Evolutionary conservation across 2,797 vertebrate genomes (phyloP).

Genomic region (Macrochelys suwanniensis): DNA sequence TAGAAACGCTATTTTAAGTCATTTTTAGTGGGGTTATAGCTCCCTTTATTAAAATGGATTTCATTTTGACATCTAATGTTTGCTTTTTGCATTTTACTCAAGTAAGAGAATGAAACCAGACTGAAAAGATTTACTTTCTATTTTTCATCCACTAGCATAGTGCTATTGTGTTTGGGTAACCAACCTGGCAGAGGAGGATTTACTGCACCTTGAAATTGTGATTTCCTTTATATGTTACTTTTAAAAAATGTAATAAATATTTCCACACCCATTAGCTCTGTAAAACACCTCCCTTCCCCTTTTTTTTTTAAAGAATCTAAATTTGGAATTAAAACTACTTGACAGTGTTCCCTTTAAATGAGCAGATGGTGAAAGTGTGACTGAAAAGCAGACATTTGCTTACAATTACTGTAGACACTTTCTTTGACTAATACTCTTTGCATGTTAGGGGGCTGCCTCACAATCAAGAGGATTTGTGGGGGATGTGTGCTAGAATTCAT

Average conservation of each 20-base stretch:
- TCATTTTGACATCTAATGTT: not conserved
- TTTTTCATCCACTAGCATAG: not conserved
- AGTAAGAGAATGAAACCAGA: not conserved
- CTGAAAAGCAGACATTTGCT: slow-evolving; percentile 29
- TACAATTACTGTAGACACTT: not conserved
- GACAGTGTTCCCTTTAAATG: not conserved
- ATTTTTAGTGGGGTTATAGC: slow-evolving; percentile 11
- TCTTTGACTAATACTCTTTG: not conserved
- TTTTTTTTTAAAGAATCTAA: not conserved
- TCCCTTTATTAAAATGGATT: slow-evolving; percentile 8
- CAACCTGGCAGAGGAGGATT: slow-evolving; percentile 11
- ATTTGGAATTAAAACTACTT: not conserved
- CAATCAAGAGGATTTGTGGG: not conserved
- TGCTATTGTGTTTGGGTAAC: slow-evolving; percentile 22
- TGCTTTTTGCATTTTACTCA: not conserved
- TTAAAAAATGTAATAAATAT: slow-evolving; percentile 23
- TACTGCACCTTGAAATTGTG: slow-evolving; percentile 7
- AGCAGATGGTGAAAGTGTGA: not conserved
- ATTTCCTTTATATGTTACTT: slow-evolving; percentile 22
- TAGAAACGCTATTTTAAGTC: slow-evolving; percentile 38
- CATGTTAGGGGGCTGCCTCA: slow-evolving; percentile 17
- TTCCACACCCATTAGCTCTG: not conserved
- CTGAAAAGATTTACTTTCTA: slow-evolving; percentile 49
- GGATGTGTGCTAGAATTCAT: slow-evolving; percentile 6
- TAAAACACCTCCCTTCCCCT: slow-evolving; percentile 17